Percentiles rank a stretch among this genome's conserved stretches.
These are phyloP conservation scores for Mixornis gularis DNA, from an alignment of 2,113 vertebrate genomes.

Conservation along the genomic window DNA sequence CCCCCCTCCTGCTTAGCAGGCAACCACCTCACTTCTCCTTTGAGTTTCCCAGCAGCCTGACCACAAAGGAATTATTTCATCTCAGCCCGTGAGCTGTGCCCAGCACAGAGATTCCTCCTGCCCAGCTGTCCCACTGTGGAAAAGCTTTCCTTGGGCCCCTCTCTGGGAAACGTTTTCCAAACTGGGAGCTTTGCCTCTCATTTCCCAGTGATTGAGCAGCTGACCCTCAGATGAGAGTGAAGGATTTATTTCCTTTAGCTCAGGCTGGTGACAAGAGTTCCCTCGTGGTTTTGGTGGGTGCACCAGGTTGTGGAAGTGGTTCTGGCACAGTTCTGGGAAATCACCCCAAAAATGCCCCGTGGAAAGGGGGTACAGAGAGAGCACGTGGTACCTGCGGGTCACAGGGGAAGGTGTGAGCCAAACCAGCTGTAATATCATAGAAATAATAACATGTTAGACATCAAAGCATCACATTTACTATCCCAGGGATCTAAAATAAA, in stretches of 20 bases:
- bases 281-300: not conserved
- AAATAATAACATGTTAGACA: not conserved
- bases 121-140: not conserved
- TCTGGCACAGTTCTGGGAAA: not conserved
- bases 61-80: constrained; percentile 7
- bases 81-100: not conserved
- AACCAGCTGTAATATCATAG: not conserved
- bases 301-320: not conserved
- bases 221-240: not conserved
- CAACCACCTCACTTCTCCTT: not conserved
- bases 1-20: not conserved
- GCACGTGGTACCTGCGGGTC: not conserved
- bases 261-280: not conserved
- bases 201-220: not conserved
- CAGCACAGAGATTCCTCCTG: not conserved
- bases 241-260: not conserved
- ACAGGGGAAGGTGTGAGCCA: not conserved
- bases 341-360: not conserved
- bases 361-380: not conserved
- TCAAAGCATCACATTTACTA: not conserved
- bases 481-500: not conserved
- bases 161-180: not conserved
- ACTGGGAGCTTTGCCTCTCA: not conserved
- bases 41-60: not conserved
- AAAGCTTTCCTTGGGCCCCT: not conserved